These are phyloP conservation scores for Keiferia lycopersicella DNA, from an alignment of 2,888 invertebrate species.

Conservation along the genomic window DNA sequence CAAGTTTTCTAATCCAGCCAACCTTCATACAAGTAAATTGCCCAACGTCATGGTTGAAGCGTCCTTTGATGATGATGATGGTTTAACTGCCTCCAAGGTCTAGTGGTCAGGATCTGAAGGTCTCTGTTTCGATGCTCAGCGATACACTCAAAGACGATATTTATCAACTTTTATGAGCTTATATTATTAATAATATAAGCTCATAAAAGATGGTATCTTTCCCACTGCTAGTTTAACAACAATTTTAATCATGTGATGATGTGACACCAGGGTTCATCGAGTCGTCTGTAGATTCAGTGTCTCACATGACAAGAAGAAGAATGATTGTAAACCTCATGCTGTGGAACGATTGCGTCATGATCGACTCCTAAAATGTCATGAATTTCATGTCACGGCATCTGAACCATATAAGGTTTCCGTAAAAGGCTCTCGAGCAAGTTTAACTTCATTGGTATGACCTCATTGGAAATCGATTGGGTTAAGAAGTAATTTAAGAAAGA, in stretches of 20 bases:
- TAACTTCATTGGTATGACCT: background rate
- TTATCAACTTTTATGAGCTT: too few species aligned
- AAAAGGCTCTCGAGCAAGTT: background rate
- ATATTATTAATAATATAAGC: too few species aligned
- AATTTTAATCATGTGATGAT: too few species aligned
- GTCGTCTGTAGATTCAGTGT: too few species aligned
- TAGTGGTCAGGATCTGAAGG: too few species aligned
- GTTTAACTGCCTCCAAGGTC: too few species aligned
- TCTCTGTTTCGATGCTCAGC: too few species aligned
- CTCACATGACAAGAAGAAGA: too few species aligned
- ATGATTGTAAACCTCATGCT: background rate
- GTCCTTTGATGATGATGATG: background rate
- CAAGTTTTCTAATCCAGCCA: constrained; percentile 1
- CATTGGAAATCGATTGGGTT: constrained; percentile 5
- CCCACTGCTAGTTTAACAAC: too few species aligned
- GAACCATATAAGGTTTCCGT: background rate
- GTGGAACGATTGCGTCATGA: background rate
- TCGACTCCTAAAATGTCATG: background rate
- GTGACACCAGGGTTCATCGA: too few species aligned
- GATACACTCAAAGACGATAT: too few species aligned
- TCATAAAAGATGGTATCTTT: too few species aligned
- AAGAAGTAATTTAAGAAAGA: background rate
- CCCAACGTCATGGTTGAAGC: constrained; percentile 3
- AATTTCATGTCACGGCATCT: background rate
- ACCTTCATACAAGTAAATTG: constrained; percentile 1